Conservation (phyloP, 2,113 vertebrate genomes). For the Oceanodroma tethys region DNA sequence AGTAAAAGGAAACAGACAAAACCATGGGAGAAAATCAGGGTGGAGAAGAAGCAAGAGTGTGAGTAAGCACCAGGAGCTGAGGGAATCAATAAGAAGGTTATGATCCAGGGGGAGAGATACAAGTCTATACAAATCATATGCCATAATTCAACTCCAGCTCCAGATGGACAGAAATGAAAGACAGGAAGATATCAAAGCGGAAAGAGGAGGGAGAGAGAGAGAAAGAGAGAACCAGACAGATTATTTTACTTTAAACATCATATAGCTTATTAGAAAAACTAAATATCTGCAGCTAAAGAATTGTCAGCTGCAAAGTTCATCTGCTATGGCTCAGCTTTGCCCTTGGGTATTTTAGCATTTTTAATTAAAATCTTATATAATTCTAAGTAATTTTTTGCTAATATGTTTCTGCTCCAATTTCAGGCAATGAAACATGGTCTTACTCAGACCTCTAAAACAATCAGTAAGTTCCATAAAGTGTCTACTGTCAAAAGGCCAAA, state of each 20-base stretch:
- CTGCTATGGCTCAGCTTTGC: neutral
- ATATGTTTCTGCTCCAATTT: conserved; percentile 11
- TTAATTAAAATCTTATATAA: conserved; percentile 42
- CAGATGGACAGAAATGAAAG: conserved; percentile 10
- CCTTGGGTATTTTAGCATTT: conserved; percentile 9
- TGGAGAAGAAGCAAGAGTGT: neutral
- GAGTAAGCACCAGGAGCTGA: neutral
- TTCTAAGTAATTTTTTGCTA: conserved; percentile 24
- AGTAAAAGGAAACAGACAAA: conserved; percentile 35
- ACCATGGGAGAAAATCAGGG: neutral
- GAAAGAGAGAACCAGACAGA: neutral
- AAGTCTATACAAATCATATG: neutral
- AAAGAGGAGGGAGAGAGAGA: neutral
- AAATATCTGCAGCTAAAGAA: neutral
- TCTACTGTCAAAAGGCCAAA: conserved; percentile 29
- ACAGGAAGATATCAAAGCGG: neutral
- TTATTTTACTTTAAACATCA: neutral
- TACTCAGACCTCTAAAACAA: conserved; percentile 23
- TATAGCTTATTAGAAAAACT: conserved; percentile 11
- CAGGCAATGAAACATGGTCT: neutral
- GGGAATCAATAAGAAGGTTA: neutral
- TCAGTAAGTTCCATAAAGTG: neutral
- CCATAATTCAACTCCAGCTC: neutral
- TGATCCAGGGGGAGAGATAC: neutral
- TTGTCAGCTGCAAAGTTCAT: conserved; percentile 2